Base-by-base conservation (phyloP, 1,140 invertebrate species). In the Andricus grossulariae region DNA sequence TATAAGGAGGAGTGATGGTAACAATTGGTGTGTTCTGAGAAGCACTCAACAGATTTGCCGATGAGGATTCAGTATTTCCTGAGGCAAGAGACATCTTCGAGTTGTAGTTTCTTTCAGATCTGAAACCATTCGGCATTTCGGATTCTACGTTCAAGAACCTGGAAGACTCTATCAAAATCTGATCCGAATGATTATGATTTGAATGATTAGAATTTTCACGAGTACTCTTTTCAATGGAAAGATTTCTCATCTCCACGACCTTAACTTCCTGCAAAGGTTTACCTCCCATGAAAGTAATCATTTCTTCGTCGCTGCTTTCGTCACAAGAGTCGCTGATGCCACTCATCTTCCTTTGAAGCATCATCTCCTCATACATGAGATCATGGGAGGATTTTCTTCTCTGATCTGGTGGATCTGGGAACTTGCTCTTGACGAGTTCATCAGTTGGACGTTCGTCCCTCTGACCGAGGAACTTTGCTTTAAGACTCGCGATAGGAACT, bases 1-100 rank as follows among this genome's bases (percentile, higher is more conserved):
- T 91, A 52, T 88, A 80, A 7, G 91, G 90, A 0, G 93, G 93
- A n/a, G 92, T 93, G n/a, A 89, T 86, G 50, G 85, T 90, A 6
- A 90, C 89, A 45, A 90, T 90, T 0, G 91, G 91, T 0, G 89
- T 55, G 18, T 57, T 52, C 10, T 71, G 32, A 45, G 60, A 16
- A 45, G 25, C 16, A 73, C 45, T 16, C 66, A 75, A 3, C 16
- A 50, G 50, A 73, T 78, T 50, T 71, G 66, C 15, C 32, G 78
- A 82, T 70, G 76, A 78, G 57, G 81, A 74, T 49, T 82, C 80
- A 39, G 57, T 73, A 45, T 54, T 76, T n/a, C 1, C 60, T 39
- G 60, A 66, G 2, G 60, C 60, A 10, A 66, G 51, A 21, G n/a
- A 45, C 60, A 49, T n/a, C 19, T 0, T 52, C 25, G 4, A 50